Percentiles rank a stretch among this genome's conserved stretches.
phyloP scores from a whole-genome alignment of 2,888 invertebrate genomes.

The Temnothorax ravouxi region DNA sequence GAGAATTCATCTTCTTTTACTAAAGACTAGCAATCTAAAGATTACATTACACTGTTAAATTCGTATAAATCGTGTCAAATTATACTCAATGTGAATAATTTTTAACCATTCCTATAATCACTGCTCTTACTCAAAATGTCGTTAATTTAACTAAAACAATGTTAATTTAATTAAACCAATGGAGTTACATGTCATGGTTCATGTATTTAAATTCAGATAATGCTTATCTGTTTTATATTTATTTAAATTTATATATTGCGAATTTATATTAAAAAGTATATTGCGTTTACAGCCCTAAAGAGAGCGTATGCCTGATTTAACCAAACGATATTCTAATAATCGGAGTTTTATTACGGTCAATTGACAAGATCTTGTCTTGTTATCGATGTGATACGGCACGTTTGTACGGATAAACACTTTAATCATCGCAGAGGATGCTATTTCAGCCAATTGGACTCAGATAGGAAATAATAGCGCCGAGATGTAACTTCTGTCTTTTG shows the following conservation, averaged over 20 bases:
- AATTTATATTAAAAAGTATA: not conserved
- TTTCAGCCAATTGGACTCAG: constrained; percentile 9
- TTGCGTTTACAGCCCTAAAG: not conserved
- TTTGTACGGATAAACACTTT: constrained; percentile 9
- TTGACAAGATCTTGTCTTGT: not conserved
- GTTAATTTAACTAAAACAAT: too few species aligned
- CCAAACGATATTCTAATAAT: constrained; percentile 5
- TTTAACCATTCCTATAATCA: too few species aligned
- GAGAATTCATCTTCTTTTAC: not conserved
- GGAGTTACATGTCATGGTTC: too few species aligned
- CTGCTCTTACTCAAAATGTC: too few species aligned
- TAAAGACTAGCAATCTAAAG: not conserved
- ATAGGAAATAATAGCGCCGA: not conserved
- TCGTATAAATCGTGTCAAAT: too few species aligned
- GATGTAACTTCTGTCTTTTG: not conserved
- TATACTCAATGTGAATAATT: too few species aligned
- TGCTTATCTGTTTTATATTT: not conserved
- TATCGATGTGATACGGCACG: not conserved
- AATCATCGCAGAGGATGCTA: not conserved
- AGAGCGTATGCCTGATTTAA: not conserved
- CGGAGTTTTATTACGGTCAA: not conserved
- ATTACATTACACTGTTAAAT: not conserved
- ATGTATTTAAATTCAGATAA: not conserved
- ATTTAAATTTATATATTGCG: not conserved
- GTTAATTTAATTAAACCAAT: too few species aligned